Conservation (phyloP, 2,888 invertebrate species). For the Melieria picta region DNA sequence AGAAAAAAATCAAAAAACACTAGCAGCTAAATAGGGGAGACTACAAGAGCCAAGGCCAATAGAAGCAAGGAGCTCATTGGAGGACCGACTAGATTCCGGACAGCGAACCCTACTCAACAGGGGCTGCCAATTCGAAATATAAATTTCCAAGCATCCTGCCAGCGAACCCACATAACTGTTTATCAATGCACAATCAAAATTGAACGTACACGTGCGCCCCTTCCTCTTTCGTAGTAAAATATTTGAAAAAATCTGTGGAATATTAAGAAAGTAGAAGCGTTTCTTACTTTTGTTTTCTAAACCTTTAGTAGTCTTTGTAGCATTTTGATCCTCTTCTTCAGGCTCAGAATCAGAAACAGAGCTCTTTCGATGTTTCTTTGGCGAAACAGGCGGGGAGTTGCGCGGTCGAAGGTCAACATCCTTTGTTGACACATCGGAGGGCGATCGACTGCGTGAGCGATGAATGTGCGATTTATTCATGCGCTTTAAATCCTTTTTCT, state of each 20-base stretch:
- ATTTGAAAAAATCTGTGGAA: conserved; percentile 24
- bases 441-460: conserved; percentile 61
- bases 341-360: conserved; percentile 27
- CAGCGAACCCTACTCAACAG: no score
- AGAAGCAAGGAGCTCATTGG: no score
- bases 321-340: conserved; percentile 18
- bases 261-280: conserved; percentile 32
- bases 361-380: conserved; percentile 45
- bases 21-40: no score
- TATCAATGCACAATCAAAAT: no score
- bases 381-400: conserved; percentile 37
- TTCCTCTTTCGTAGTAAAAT: no score
- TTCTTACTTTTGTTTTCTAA: conserved; percentile 65
- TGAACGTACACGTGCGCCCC: no score
- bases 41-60: no score
- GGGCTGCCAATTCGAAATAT: no score
- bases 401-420: conserved; percentile 56
- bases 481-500: conserved; percentile 49
- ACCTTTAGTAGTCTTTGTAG: conserved; percentile 47
- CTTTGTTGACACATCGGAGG: conserved; percentile 41
- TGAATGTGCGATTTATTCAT: conserved; percentile 44
- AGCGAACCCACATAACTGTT: no score
- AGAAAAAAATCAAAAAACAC: no score
- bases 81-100: no score
- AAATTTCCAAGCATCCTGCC: no score